Evolutionary conservation across 2,888 invertebrate genomes (phyloP).

Genomic region (Yponomeuta evonymella): DNA sequence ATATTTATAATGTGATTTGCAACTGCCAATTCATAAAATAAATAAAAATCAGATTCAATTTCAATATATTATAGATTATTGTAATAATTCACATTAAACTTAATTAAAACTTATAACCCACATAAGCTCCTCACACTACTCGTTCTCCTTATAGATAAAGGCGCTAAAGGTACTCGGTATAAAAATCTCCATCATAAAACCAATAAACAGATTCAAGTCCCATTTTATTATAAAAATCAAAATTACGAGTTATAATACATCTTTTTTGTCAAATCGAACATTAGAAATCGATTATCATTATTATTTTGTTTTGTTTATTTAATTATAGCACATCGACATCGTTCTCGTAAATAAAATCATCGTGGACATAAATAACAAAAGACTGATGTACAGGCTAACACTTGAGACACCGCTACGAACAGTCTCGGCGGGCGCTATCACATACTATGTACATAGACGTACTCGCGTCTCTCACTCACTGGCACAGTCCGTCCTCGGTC

Average conservation of each 20-base stretch:
- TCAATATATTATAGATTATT: constrained; percentile 77
- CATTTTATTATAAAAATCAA: constrained; percentile 77
- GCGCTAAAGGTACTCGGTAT: constrained; percentile 75
- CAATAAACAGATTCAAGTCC: constrained; percentile 76
- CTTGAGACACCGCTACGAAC: constrained; percentile 35
- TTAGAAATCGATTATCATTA: constrained; percentile 54
- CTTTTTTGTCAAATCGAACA: constrained; percentile 66
- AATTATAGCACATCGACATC: constrained; percentile 59
- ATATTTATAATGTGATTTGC: background rate
- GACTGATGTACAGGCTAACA: constrained; percentile 55
- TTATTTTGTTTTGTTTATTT: constrained; percentile 2
- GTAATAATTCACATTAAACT: constrained; percentile 76
- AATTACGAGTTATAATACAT: constrained; percentile 76
- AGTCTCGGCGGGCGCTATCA: constrained; percentile 38
- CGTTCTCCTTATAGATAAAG: constrained; percentile 63
- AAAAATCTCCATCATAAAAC: constrained; percentile 74
- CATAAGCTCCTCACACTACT: constrained; percentile 71
- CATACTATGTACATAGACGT: constrained; percentile 65
- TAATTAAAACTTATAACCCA: constrained; percentile 74
- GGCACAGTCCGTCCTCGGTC: constrained; percentile 4
- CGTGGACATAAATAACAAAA: constrained; percentile 70
- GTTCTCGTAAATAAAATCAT: constrained; percentile 63
- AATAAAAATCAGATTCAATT: constrained; percentile 74
- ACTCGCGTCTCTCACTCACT: constrained; percentile 21
- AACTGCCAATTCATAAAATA: constrained; percentile 72